phyloP scores from a whole-genome alignment of 2,797 vertebrate genomes.

The Siniperca undulata region DNA sequence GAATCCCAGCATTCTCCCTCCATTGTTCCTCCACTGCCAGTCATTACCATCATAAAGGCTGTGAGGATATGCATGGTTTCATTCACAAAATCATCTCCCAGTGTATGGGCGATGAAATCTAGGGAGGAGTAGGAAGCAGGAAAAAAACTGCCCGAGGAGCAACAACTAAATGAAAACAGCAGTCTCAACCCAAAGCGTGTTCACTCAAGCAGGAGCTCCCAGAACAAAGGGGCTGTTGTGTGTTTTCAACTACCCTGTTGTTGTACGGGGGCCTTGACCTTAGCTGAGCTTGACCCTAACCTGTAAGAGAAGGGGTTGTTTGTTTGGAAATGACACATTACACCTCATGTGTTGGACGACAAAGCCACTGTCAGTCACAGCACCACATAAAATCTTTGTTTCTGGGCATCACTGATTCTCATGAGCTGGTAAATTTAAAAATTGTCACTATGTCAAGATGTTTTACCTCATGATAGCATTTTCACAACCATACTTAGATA shows the following conservation, averaged over 20 bases:
- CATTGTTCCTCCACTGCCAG: slow-evolving; percentile 83
- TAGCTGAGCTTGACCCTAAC: slow-evolving; percentile 67
- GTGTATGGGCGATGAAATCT: slow-evolving; percentile 90
- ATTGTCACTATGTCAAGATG: background rate
- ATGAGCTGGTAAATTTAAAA: background rate
- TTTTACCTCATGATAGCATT: background rate
- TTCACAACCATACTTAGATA: background rate
- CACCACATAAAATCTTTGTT: background rate
- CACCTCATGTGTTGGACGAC: slow-evolving; percentile 69
- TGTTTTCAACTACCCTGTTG: slow-evolving; percentile 70
- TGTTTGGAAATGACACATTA: slow-evolving; percentile 79
- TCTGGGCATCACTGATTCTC: background rate
- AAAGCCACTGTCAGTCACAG: slow-evolving; percentile 70
- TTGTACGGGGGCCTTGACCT: slow-evolving; percentile 73
- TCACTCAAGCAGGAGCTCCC: slow-evolving; percentile 68
- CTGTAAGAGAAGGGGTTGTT: slow-evolving; percentile 71
- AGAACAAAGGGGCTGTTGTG: slow-evolving; percentile 79
- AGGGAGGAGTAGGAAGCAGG: slow-evolving; percentile 58
- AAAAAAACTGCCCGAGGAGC: slow-evolving; percentile 69
- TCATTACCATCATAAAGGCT: slow-evolving; percentile 94
- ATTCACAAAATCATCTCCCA: slow-evolving; percentile 92
- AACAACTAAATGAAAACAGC: slow-evolving; percentile 81
- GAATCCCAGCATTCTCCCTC: slow-evolving; percentile 83
- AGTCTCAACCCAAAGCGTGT: slow-evolving; percentile 73
- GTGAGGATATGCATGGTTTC: slow-evolving; percentile 90